Conservation (phyloP, 1,140 invertebrate genomes). For the Scaptomyza hsui region DNA sequence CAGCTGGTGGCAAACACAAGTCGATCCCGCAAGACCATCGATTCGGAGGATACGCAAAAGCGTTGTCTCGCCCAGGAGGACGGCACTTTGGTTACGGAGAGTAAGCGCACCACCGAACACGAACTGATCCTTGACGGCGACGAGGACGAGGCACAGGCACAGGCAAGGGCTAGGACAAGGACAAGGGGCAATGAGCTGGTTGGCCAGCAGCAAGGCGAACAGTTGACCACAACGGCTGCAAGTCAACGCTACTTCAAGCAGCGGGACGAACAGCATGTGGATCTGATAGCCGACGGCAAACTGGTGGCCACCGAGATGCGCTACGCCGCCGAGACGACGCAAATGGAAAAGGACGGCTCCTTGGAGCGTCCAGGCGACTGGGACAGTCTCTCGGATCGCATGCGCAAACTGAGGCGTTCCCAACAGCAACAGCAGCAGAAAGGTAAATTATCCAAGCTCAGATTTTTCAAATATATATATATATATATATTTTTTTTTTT, state of each 20-base stretch:
- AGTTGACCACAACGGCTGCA: conserved; percentile 75
- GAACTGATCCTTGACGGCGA: conserved; percentile 91
- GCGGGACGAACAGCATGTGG: conserved; percentile 90
- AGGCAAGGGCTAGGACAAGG: neutral
- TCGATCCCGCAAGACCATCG: conserved; percentile 90
- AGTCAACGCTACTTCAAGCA: conserved; percentile 84
- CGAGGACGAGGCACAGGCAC: conserved; percentile 81
- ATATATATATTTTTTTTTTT: too few relatives aligned
- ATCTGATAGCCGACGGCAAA: conserved; percentile 90
- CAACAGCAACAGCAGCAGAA: conserved; percentile 85
- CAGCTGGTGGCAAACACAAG: conserved; percentile 90
- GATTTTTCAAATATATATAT: too few relatives aligned
- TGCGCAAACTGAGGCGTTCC: conserved; percentile 87
- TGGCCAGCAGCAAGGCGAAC: conserved; percentile 38
- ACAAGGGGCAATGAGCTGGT: conserved; percentile 33
- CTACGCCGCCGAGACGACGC: conserved; percentile 90
- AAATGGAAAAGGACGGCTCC: conserved; percentile 88
- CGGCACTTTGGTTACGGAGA: conserved; percentile 94
- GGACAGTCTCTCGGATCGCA: conserved; percentile 90
- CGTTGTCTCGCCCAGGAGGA: conserved; percentile 88
- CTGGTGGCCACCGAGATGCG: conserved; percentile 90
- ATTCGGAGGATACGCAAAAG: conserved; percentile 92
- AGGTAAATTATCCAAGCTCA: too few relatives aligned
- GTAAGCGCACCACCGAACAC: conserved; percentile 91
- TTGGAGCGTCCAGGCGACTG: conserved; percentile 88